Percentiles rank a stretch among this genome's conserved stretches.
phyloP scores from a whole-genome alignment of 2,113 vertebrate genomes.

The Dolichallabes microphthalmus region DNA sequence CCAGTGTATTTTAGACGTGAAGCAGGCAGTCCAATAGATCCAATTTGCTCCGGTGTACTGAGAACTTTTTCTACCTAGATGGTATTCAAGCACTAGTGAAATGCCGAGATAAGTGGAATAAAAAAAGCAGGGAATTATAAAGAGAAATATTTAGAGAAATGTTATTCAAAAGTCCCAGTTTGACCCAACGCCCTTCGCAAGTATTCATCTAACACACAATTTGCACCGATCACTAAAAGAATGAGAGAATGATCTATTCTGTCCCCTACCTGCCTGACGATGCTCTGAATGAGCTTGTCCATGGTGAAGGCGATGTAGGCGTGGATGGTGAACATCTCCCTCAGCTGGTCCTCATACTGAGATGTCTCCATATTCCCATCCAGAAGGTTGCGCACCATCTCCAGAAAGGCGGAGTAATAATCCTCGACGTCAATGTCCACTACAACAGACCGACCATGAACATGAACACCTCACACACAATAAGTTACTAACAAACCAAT shows the following conservation, averaged over 20 bases:
- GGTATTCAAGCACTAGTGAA: no score
- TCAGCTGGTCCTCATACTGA: constrained; percentile 94
- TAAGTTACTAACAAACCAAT: not conserved
- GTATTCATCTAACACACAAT: not conserved
- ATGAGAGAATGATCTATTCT: not conserved
- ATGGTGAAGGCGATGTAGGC: constrained; percentile 98
- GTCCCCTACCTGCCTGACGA: constrained; percentile 88
- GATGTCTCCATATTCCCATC: constrained; percentile 97
- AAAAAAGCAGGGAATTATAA: no score
- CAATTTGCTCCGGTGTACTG: no score
- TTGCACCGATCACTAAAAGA: not conserved
- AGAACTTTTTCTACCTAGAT: no score
- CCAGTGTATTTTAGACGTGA: no score
- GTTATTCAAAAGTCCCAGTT: no score
- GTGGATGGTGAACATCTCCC: constrained; percentile 99
- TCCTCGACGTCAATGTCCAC: constrained; percentile 98
- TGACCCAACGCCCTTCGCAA: not conserved
- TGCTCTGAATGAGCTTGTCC: constrained; percentile 99
- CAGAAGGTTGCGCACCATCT: constrained; percentile 96
- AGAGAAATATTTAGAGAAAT: no score
- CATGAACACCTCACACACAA: not conserved
- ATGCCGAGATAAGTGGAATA: no score
- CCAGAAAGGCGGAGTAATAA: constrained; percentile 95
- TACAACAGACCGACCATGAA: constrained; percentile 57
- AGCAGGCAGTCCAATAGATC: no score